Conservation (phyloP, 1,140 invertebrate genomes). For the Pogonognathellus flavescens region DNA sequence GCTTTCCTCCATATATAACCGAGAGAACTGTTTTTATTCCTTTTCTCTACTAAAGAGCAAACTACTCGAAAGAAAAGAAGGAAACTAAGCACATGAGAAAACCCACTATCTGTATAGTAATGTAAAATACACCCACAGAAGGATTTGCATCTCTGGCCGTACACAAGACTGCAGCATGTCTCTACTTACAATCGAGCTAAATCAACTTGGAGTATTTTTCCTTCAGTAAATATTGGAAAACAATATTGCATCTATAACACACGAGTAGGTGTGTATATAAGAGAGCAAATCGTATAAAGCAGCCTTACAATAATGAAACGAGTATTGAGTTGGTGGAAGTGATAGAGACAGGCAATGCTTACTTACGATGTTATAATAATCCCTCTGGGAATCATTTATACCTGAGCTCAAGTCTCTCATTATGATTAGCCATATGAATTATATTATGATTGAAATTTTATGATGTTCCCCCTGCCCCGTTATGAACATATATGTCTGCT, state of each 20-base stretch:
- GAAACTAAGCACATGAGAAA: background rate
- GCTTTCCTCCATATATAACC: slow-evolving; percentile 43
- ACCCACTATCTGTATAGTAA: background rate
- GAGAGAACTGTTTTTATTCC: slow-evolving; percentile 28
- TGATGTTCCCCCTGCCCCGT: slow-evolving; percentile 22
- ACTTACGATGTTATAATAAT: background rate
- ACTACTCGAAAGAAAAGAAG: background rate
- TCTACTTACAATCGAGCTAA: background rate
- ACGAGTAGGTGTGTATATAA: too few species aligned
- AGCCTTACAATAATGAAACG: background rate
- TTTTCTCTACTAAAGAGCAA: slow-evolving; percentile 6
- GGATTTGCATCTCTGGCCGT: too few species aligned
- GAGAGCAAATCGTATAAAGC: background rate
- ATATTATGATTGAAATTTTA: slow-evolving; percentile 50
- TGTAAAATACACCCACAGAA: too few species aligned
- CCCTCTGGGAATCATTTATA: slow-evolving; percentile 46
- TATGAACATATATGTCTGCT: slow-evolving; percentile 23
- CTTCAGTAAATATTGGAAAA: slow-evolving; percentile 2
- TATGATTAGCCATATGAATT: slow-evolving; percentile 44
- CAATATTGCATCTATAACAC: background rate
- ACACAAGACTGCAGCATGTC: background rate
- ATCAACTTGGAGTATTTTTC: background rate
- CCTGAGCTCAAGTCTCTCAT: slow-evolving; percentile 24
- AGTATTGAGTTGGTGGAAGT: too few species aligned
- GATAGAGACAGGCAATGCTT: too few species aligned